Conservation (phyloP, 2,888 invertebrate species). For the Liposcelis brunnea region DNA sequence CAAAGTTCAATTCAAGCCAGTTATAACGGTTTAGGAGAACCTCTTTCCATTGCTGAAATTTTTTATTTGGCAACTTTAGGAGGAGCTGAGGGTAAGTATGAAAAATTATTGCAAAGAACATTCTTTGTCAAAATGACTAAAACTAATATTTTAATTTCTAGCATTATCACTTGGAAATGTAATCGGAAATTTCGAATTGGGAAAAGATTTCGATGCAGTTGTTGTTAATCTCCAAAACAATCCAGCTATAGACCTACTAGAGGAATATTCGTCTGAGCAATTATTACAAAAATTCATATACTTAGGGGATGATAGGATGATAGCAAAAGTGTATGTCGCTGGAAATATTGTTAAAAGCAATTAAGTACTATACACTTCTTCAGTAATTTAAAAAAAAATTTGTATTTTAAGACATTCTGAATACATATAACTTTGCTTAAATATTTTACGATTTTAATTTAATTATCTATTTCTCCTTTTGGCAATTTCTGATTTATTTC, state of each 20-base stretch:
- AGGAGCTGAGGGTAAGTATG: constrained; percentile 51
- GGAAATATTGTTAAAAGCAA: constrained; percentile 38
- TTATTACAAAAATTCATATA: constrained; percentile 60
- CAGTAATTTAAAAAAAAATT: constrained; percentile 3
- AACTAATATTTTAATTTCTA: constrained; percentile 25
- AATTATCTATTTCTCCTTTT: no score
- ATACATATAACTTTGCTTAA: no score
- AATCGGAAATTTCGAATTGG: constrained; percentile 61
- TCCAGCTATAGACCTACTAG: constrained; percentile 20
- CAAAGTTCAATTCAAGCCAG: constrained; percentile 54
- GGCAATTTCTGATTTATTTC: no score
- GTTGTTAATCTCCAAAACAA: constrained; percentile 42
- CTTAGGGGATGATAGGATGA: constrained; percentile 69
- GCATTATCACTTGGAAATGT: constrained; percentile 54
- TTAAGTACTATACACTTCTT: constrained; percentile 8
- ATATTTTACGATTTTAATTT: no score
- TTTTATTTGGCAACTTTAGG: constrained; percentile 75
- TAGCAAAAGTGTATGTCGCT: constrained; percentile 54
- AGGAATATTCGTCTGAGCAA: constrained; percentile 35
- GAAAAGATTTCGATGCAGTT: constrained; percentile 78
- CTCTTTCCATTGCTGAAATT: constrained; percentile 35
- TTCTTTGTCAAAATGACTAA: constrained; percentile 4
- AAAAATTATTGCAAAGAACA: constrained; percentile 8
- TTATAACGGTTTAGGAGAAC: constrained; percentile 32
- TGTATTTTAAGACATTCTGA: no score